Conservation (phyloP, 2,113 vertebrate genomes). For the Hydrochoerus hydrochaeris region DNA sequence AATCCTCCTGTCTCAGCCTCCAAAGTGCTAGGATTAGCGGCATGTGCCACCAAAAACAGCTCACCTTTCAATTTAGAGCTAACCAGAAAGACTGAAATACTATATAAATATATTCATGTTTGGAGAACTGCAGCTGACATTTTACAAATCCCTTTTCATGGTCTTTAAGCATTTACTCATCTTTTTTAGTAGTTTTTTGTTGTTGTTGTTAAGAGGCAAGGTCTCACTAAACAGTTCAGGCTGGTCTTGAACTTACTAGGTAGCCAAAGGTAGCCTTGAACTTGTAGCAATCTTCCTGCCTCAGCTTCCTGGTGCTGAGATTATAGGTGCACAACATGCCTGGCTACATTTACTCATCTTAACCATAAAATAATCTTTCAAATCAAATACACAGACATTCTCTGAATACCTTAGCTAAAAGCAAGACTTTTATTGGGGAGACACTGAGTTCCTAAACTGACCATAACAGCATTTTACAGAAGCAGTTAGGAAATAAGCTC, state of each 20-base stretch:
- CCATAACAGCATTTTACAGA: neutral
- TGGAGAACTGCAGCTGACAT: conserved; percentile 24
- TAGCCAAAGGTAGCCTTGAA: neutral
- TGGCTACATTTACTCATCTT: conserved; percentile 40
- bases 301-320: neutral
- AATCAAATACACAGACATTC: conserved; percentile 19
- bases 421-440: conserved; percentile 9
- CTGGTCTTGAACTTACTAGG: neutral
- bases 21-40: too few species aligned
- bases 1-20: too few species aligned
- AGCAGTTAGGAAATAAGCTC: conserved; percentile 45
- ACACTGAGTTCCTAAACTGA: conserved; percentile 15
- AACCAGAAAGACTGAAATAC: conserved; percentile 39
- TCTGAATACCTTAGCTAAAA: conserved; percentile 48
- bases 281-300: neutral
- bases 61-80: conserved; percentile 43
- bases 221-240: neutral
- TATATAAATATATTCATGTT: conserved; percentile 16
- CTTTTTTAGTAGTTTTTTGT: neutral
- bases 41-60: too few species aligned
- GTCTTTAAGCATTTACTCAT: conserved; percentile 27
- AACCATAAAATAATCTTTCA: conserved; percentile 43
- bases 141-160: conserved; percentile 38
- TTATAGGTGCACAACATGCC: neutral
- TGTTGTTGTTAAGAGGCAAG: neutral